Base-by-base conservation (phyloP, 1,140 invertebrate genomes). In the Aplysia californica region DNA sequence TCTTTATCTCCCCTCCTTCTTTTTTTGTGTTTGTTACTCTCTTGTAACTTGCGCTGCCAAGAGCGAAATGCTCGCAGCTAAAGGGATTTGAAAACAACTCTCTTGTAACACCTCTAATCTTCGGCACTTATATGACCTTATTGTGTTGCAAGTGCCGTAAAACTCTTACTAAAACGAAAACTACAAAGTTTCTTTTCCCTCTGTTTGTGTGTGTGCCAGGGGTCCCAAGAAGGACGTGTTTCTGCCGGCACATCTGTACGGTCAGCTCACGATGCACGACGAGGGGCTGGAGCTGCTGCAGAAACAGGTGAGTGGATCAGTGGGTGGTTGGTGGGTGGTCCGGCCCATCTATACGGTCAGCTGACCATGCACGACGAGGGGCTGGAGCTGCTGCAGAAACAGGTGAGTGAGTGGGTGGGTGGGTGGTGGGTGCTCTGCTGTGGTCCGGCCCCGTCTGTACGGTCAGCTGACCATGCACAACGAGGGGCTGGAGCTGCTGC, bases 341-440 rank as follows among this genome's bases (percentile, higher is more conserved):
- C 95, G 2, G 94, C 94, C 0, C 97, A 99, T 91, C 89, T 98
- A 15, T 96, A 98, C 88, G 95, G 95, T 0, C 95, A 97, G 85
- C 91, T 98, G 38, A 94, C 93, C 0, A 94, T 95, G 83, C 95
- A 96, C 82, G 90, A 93, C 33, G 91, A 93, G 33, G 96, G 96
- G 0, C 90, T 94, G 80, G 91, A 94, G 26, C 86, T 94, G 1
- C 84, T 97, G 0, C 84, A 92, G 86, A 87, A 90, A 76, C 84
- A 90, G 82, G 85, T 85, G 76, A 66, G 29, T n/a, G 35, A 50
- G 10, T 50, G 44, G 10, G 44, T 15, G 44, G 10, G 10, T 50
- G n/a, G 10, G 10, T 50, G 10, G n/a, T n/a, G n/a, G 44, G 10
- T 50, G n/a, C 10, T 50, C n/a, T 50, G 44, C n/a, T 50, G 6